Base-by-base conservation (phyloP, 2,888 invertebrate species). In the Ormyrus labotus region DNA sequence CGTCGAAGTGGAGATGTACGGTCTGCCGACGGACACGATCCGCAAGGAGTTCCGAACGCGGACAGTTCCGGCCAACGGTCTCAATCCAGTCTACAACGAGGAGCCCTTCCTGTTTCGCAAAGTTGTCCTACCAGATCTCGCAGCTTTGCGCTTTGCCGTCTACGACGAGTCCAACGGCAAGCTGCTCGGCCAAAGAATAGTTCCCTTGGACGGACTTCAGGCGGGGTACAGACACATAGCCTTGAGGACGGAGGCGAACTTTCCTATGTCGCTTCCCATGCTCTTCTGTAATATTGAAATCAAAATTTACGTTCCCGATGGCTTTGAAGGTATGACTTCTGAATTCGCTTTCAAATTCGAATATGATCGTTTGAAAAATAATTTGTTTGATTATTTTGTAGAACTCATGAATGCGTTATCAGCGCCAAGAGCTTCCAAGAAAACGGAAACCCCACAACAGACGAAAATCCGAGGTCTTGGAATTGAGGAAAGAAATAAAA, bases 291-390 rank as follows among this genome's bases (percentile, higher is more conserved):
- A 98, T 91, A 98, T 99, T 88, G 98, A 99, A 92, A 94, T 99
- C 83, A 99, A 99, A 93, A 99, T 99, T 87, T 99, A 99, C 92
- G 99, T 99, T 85, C 99, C 99, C 61, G 99, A 99, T 92, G 99
- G 99, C 70, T 96, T 99, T 89, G 98, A 98, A 93, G 97, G 96
- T 96, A 86, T 87, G 64, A 45, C n/a, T 19, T 9, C 6, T 45
- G n/a, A 57, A 63, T 67, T 13, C 11, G 6, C 19, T 13, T 6
- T 13, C 13, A 0, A 19, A 61, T 48, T 47, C 9, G 5, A 61
- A n/a, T 45, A 72, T 9, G n/a, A 13, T 68, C 60, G 68, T 19
- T 50, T 8, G 13, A 67, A 72, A 68, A 58, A n/a, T 58, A 51
- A 51, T 34, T 34, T 64, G 51, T 60, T 45, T 51, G 5, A 68